Evolutionary conservation across 2,888 invertebrate genomes (phyloP), one percentile per base, ranked within the genome.

Genomic region (Caenorhabditis sulstoni): DNA sequence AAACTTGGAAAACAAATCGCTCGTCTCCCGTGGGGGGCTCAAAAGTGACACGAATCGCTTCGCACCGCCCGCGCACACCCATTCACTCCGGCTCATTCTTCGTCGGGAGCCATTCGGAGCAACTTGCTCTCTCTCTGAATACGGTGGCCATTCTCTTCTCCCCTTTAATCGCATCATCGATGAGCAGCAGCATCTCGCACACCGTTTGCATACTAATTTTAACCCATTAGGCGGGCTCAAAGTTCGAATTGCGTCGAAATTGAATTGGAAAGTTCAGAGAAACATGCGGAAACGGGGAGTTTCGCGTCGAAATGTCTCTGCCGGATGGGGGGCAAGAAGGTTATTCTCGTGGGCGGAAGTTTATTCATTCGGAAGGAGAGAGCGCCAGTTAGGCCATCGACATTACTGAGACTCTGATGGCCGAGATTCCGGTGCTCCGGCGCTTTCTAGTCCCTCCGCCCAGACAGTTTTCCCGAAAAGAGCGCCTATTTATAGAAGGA

Each of bases 141-240:
- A 29, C 29, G 29, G 29, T 29, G 7, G 29, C 4, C 29, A 5
- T 18, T 18, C 37, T 16, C 22, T 47, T n/a, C 22, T 59, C 58
- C 5, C 2, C 16, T 45, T n/a, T 59, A 59, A 59, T 68, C 68
- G 29, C 44, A 68, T 68, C 59, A 68, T 53, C 53, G 16, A 35
- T 53, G 53, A 53, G 16, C 52, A 4, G 3, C 11, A 3, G 3
- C 22, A 16, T 18, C 35, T 53, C 37, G n/a, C n/a, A n/a, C n/a
- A n/a, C n/a, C 53, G 37, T 35, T 53, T 53, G 53, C 53, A 53
- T 53, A 53, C 53, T 53, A 53, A 53, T 53, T 35, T 18, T 11
- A 37, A n/a, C n/a, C 11, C 23, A 52, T 14, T n/a, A 29, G 49
- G 8, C 4, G 22, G 52, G 14, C 4, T 29, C 29, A 52, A 23